Conservation (phyloP, 2,888 invertebrate genomes). For the Eupithecia centaureata region DNA sequence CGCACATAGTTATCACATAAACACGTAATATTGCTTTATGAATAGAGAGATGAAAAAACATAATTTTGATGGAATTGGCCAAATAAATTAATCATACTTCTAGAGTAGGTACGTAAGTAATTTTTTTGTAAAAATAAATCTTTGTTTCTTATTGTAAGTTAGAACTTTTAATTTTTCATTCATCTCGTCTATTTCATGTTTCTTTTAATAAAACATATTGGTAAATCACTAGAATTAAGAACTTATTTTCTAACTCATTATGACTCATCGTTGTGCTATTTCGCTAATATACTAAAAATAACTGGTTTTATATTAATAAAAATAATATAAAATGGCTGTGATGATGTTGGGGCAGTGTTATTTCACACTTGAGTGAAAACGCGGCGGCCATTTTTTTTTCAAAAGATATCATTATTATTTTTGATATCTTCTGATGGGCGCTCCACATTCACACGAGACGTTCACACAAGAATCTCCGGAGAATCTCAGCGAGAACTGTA, state of each 20-base stretch:
- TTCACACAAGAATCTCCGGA: no score
- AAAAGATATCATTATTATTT: not conserved
- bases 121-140: no score
- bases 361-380: constrained; percentile 11
- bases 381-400: constrained; percentile 20
- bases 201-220: constrained; percentile 42
- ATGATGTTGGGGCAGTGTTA: constrained; percentile 37
- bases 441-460: no score
- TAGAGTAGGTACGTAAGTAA: no score
- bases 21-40: constrained; percentile 24
- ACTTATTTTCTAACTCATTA: constrained; percentile 46
- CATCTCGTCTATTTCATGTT: constrained; percentile 15
- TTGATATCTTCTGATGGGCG: constrained; percentile 10
- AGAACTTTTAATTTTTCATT: not conserved
- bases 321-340: constrained; percentile 32
- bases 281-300: constrained; percentile 41
- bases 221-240: constrained; percentile 60
- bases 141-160: not conserved
- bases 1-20: constrained; percentile 69
- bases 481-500: no score
- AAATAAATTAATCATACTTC: no score
- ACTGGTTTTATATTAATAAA: constrained; percentile 17
- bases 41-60: constrained; percentile 30
- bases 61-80: not conserved
- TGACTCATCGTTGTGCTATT: constrained; percentile 70